A percentile compares a stretch with the other conserved stretches of the same genome.
Conservation (phyloP, 2,113 vertebrate genomes). For the Calypte anna region DNA sequence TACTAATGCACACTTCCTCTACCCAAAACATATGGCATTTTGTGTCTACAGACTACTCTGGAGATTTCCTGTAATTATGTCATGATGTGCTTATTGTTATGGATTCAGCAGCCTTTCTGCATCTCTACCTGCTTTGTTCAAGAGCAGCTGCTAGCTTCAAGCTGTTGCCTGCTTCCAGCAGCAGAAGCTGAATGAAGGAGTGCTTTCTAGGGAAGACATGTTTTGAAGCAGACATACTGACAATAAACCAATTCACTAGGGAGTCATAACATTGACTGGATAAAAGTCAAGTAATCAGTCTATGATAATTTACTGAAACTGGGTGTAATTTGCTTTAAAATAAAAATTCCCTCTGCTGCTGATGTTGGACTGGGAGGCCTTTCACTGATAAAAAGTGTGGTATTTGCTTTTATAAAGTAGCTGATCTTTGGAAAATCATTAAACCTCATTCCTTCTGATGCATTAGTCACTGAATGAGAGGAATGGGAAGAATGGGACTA, state of each 20-base stretch:
- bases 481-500: neutral
- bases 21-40: conserved; percentile 72
- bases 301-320: conserved; percentile 62
- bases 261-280: conserved; percentile 61
- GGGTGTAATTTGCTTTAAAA: conserved; percentile 65
- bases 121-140: conserved; percentile 73
- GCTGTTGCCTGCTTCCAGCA: conserved; percentile 65
- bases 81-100: conserved; percentile 72
- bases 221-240: conserved; percentile 68
- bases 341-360: conserved; percentile 42
- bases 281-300: conserved; percentile 69
- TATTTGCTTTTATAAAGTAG: conserved; percentile 48
- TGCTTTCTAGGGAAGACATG: conserved; percentile 73
- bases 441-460: conserved; percentile 43
- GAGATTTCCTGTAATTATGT: conserved; percentile 75
- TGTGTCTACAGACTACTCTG: conserved; percentile 58
- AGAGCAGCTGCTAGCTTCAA: conserved; percentile 78
- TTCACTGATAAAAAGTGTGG: conserved; percentile 43
- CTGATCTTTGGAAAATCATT: conserved; percentile 59
- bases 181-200: conserved; percentile 62
- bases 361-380: conserved; percentile 33
- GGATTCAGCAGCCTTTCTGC: conserved; percentile 60
- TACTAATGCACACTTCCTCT: neutral
- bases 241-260: conserved; percentile 59
- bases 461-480: conserved; percentile 24